A percentile compares a stretch with the other conserved stretches of the same genome.
Conservation (phyloP, 1,140 invertebrate genomes). For the Diabrotica undecimpunctata region DNA sequence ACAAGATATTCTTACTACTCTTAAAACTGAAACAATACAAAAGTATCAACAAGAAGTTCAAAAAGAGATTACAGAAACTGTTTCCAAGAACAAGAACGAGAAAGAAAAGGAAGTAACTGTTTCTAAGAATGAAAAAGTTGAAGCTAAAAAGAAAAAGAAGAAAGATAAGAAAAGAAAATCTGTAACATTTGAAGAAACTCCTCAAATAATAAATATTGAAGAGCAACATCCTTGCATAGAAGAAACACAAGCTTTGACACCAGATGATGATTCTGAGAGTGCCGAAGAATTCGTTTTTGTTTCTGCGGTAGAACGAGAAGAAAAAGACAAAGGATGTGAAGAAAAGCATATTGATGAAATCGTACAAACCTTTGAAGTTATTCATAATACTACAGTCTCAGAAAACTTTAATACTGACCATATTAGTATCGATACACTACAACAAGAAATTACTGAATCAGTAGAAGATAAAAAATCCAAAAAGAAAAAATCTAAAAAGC, state of each 20-base stretch:
- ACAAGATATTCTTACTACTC: constrained; percentile 5
- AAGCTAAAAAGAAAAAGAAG: constrained; percentile 24
- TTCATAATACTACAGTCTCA: neutral
- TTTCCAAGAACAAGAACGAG: constrained; percentile 4
- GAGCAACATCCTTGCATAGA: constrained; percentile 19
- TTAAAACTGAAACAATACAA: constrained; percentile 12
- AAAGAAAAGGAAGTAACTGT: constrained; percentile 8
- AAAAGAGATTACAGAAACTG: neutral
- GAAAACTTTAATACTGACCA: no score
- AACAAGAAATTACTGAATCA: neutral
- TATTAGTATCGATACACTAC: no score
- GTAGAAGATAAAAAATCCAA: neutral
- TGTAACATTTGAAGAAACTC: constrained; percentile 39
- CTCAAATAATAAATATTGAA: constrained; percentile 34
- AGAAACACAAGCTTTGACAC: neutral
- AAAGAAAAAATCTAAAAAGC: neutral
- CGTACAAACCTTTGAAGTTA: constrained; percentile 5
- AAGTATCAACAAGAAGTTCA: constrained; percentile 16
- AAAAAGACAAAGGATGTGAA: neutral
- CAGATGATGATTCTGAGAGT: constrained; percentile 26
- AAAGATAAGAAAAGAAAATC: constrained; percentile 38
- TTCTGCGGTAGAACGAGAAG: neutral
- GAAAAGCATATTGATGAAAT: constrained; percentile 6
- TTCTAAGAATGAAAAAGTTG: constrained; percentile 4
- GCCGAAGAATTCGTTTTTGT: constrained; percentile 35